Evolutionary conservation across 2,797 vertebrate genomes (phyloP).

Genomic region (Alosa sapidissima): DNA sequence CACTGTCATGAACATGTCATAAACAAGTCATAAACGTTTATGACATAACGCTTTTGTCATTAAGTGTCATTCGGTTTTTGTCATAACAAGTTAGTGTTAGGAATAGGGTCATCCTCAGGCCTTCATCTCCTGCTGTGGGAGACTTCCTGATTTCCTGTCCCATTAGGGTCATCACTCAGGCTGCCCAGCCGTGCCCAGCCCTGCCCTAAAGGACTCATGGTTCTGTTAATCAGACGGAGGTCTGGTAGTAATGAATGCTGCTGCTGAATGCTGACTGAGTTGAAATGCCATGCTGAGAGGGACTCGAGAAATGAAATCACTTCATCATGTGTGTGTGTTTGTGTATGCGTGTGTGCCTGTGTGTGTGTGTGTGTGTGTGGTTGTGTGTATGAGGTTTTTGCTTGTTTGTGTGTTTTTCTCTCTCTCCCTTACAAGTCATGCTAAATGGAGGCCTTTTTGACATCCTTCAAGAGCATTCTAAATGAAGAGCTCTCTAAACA

Average conservation of each 20-base stretch:
- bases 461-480: constrained; percentile 37
- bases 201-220: background rate
- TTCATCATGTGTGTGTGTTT: background rate
- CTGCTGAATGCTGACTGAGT: background rate
- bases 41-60: too few relatives aligned
- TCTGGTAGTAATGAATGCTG: background rate
- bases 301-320: background rate
- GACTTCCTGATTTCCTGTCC: background rate
- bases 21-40: too few relatives aligned
- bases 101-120: too few relatives aligned
- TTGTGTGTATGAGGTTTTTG: background rate
- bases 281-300: background rate
- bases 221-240: background rate
- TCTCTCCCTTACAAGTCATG: background rate
- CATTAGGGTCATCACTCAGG: background rate
- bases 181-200: too few relatives aligned
- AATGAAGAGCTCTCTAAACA: constrained; percentile 36
- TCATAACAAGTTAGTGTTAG: too few relatives aligned
- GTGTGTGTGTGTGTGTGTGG: background rate
- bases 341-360: too few relatives aligned
- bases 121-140: background rate
- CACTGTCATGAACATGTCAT: too few relatives aligned
- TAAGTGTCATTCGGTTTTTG: too few relatives aligned
- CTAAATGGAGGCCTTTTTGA: constrained; percentile 35
- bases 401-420: background rate